These are phyloP conservation scores for Phasia obesa DNA, from an alignment of 2,888 invertebrate genomes.

Conservation along the genomic window DNA sequence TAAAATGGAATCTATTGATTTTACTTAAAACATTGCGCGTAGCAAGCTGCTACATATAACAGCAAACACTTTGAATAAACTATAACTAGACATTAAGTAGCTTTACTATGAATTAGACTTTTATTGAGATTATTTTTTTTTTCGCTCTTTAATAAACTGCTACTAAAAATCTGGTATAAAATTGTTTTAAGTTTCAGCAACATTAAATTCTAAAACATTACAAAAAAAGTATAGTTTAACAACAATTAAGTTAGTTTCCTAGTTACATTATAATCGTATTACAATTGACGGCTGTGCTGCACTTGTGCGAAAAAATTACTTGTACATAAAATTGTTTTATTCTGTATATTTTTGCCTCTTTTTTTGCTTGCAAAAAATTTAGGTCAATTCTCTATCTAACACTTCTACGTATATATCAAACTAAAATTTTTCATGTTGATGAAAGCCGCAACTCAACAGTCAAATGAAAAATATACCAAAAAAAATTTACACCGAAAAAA, in stretches of 20 bases:
- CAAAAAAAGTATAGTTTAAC: not conserved
- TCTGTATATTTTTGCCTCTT: constrained; percentile 1
- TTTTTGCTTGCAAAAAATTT: constrained; percentile 44
- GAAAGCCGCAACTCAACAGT: constrained; percentile 63
- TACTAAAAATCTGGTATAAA: not conserved
- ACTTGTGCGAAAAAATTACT: constrained; percentile 31
- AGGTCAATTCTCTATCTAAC: constrained; percentile 70
- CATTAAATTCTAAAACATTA: not conserved
- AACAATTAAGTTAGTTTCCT: constrained; percentile 43
- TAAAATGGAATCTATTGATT: no score
- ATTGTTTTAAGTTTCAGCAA: not conserved
- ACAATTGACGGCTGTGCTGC: constrained; percentile 40
- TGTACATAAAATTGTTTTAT: constrained; percentile 16
- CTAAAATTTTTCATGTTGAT: constrained; percentile 60
- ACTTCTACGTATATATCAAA: constrained; percentile 61
- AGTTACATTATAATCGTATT: constrained; percentile 64
- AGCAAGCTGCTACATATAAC: no score
- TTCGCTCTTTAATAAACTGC: not conserved
- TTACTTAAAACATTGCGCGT: no score
- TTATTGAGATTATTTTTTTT: not conserved
- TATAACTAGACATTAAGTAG: no score
- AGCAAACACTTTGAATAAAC: no score
- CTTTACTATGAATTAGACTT: no score
- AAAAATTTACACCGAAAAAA: constrained; percentile 40
- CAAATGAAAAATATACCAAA: constrained; percentile 26